These are phyloP conservation scores for Cryptocephalus moraei DNA, from an alignment of 2,888 invertebrate genomes.

Conservation along the genomic window DNA sequence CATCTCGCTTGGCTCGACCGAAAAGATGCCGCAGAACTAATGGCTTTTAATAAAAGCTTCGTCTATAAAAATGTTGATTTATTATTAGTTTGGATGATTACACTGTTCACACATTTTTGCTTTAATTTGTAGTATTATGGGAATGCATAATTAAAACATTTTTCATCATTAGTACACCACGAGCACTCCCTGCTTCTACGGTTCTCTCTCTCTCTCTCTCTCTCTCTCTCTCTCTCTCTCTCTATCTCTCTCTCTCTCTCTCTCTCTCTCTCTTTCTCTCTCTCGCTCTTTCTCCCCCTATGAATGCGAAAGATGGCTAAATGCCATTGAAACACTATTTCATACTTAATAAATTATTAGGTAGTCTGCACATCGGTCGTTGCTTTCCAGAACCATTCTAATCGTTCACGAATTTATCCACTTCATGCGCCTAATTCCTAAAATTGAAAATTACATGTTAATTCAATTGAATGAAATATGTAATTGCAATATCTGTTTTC, in stretches of 20 bases:
- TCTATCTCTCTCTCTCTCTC: constrained; percentile 4
- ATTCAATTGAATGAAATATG: no score
- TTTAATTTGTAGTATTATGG: constrained; percentile 31
- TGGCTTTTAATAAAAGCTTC: constrained; percentile 41
- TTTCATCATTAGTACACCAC: constrained; percentile 30
- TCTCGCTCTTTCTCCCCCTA: constrained; percentile 6
- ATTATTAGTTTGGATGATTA: constrained; percentile 38
- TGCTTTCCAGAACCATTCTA: constrained; percentile 8
- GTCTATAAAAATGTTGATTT: constrained; percentile 42
- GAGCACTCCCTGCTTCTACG: constrained; percentile 2
- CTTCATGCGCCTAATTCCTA: no score
- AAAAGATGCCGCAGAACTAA: constrained; percentile 32
- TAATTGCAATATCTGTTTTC: no score
- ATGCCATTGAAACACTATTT: constrained; percentile 13
- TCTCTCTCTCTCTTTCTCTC: no score
- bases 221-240: no score
- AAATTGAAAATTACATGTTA: no score
- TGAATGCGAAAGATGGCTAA: constrained; percentile 16
- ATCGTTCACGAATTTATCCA: no score
- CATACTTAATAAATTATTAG: constrained; percentile 17
- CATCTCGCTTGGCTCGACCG: constrained; percentile 10
- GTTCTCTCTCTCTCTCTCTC: no score
- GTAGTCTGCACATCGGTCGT: constrained; percentile 11
- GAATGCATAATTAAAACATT: constrained; percentile 38
- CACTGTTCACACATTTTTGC: constrained; percentile 36